Conservation (phyloP, 2,113 vertebrate species). For the Cyprinodon variegatus region DNA sequence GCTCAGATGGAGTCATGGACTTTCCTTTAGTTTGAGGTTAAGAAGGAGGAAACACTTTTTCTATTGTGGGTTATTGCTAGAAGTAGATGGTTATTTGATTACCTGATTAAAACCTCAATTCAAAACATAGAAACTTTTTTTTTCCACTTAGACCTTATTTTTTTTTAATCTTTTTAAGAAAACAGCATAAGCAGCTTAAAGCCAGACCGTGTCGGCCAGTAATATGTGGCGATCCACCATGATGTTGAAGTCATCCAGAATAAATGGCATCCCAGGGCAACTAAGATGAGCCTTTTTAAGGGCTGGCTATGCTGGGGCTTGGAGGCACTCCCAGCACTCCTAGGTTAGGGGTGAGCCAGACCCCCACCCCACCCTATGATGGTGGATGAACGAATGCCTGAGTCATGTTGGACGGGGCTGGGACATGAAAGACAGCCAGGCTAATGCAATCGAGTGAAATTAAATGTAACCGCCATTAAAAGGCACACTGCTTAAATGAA, state of each 20-base stretch:
- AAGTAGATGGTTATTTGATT: too few relatives aligned
- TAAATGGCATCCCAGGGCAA: constrained; percentile 56
- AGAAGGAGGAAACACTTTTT: too few relatives aligned
- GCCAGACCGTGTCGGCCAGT: constrained; percentile 47
- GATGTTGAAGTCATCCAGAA: constrained; percentile 55
- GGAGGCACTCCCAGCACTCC: constrained; percentile 52
- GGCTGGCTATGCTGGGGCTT: constrained; percentile 37
- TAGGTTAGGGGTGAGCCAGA: constrained; percentile 54
- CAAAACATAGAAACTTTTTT: constrained; percentile 42
- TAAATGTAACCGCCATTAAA: constrained; percentile 58
- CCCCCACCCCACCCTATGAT: neutral
- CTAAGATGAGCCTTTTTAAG: constrained; percentile 54
- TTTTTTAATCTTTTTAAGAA: constrained; percentile 1
- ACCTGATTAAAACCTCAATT: constrained; percentile 24
- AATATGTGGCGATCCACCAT: constrained; percentile 36
- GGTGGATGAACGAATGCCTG: constrained; percentile 71
- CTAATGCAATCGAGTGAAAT: constrained; percentile 71
- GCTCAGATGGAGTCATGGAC: constrained; percentile 6
- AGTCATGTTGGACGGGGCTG: constrained; percentile 69
- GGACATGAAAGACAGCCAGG: constrained; percentile 53
- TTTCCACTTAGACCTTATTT: too few relatives aligned
- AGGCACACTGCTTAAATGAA: constrained; percentile 45
- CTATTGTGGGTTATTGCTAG: too few relatives aligned
- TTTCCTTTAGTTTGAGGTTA: too few relatives aligned
- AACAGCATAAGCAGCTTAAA: constrained; percentile 22